These are phyloP conservation scores for Aleiodes sp. DNA, from an alignment of 1,140 invertebrate genomes.

Conservation along the genomic window DNA sequence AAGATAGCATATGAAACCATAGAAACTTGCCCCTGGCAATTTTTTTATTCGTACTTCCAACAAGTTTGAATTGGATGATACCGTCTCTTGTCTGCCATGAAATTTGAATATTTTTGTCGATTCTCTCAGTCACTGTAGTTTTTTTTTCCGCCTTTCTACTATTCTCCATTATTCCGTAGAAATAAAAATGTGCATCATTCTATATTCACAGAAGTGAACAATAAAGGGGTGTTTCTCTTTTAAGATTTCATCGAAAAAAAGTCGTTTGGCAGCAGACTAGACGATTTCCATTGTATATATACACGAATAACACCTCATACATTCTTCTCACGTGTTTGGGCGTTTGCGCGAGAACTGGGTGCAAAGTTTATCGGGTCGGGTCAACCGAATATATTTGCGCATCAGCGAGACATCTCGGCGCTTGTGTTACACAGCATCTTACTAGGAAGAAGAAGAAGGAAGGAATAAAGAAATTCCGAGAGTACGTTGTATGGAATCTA, in stretches of 20 bases:
- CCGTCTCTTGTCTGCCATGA: neutral
- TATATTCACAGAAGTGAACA: no score
- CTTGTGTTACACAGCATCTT: neutral
- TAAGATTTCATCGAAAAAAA: neutral
- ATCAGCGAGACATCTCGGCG: conserved; percentile 24
- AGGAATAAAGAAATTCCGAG: neutral
- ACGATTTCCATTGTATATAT: conserved; percentile 8
- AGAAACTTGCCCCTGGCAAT: neutral
- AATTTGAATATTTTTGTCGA: conserved; percentile 13
- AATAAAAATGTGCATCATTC: neutral
- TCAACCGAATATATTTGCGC: conserved; percentile 37
- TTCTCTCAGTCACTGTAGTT: neutral
- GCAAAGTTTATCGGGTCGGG: conserved; percentile 52
- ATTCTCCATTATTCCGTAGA: neutral
- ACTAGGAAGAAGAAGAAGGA: neutral
- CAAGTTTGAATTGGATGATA: conserved; percentile 9
- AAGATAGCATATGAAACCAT: conserved; percentile 7
- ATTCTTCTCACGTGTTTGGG: conserved; percentile 29
- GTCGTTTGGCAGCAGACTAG: neutral
- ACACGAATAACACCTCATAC: conserved; percentile 15
- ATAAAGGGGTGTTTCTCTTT: neutral
- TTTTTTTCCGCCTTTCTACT: no score
- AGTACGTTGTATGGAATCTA: no score
- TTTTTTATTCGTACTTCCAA: neutral
- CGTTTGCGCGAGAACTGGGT: conserved; percentile 39